Base-by-base conservation (phyloP, 2,113 vertebrate species). In the Halichoerus grypus region DNA sequence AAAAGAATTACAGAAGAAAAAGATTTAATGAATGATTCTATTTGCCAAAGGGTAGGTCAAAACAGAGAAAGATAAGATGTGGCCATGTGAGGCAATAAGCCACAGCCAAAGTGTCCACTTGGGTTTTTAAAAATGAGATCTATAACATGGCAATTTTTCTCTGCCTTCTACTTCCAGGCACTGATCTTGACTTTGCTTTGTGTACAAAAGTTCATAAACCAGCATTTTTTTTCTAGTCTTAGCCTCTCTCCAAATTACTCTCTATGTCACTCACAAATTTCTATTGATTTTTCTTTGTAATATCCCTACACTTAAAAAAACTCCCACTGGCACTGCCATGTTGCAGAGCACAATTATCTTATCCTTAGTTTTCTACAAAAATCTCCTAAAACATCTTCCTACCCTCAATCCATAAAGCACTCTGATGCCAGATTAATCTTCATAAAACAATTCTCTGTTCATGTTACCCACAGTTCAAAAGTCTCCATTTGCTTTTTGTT, bases 11-110 rank as follows among this genome's bases (percentile, higher is more conserved):
- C 16, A 16, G 49, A 95, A 79, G 49, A 81, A 80, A 49, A 80
- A 49, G 33, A 63, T 74, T 97, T 88, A 72, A 22, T 57, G 36
- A 93, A 93, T 80, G 42, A 95, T 72, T 83, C 7, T 13, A 31
- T 46, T 86, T 91, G 16, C 72, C 65, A 86, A 80, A 88, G 13
- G 2, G 1, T 57, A 88, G 46, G 22, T 90, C 21, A 67, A 63
- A 74, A 74, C 19, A 93, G 22, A 82, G 22, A 88, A 57, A 74
- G 49, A 59, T 1, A 72, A 72, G 21, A 53, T 77, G 31, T 31
- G 46, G 4, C 21, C 9, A 24, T 67, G 9, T 61, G 61, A n/a
- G 31, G 24, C 31, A 59, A 33, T 22, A 79, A 94, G 80, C 55
- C 86, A 71, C 4, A 80, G 7, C 53, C 55, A 88, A 94, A 36